Base-by-base conservation (phyloP, 2,797 vertebrate genomes). In the Acipenser oxyrinchus region DNA sequence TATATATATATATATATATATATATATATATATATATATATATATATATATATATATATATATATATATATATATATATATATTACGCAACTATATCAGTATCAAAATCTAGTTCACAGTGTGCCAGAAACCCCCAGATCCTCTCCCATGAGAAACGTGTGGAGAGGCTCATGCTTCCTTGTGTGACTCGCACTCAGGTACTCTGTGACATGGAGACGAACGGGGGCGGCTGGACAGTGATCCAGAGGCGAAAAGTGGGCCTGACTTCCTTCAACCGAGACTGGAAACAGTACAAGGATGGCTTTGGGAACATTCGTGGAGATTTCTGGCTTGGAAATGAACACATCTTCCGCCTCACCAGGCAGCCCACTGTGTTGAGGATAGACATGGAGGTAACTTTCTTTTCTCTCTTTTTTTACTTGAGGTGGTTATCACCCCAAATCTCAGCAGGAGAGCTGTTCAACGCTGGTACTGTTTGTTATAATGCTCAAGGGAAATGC, bases 251-350 rank as follows among this genome's bases (percentile, higher is more conserved):
- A 0, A 96, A 95, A 80, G 84, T 94, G 7, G 97, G 97, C 71
- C 75, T 99, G 63, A 92, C 86, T 15, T 95, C 93, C 8, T 99
- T 99, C 81, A 86, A 89, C 60, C 91, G 89, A 9, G 93, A 97
- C 78, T 99, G 97, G 97, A 95, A 92, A 73, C 94, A 97, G 73
- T 99, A 99, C 73, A 95, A 84, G 74, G 90, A 80, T 6, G 97
- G 97, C 51, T 99, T 99, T 73, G 97, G 97, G 70, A 93, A 90
- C 66, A 90, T 92, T 69, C 91, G 88, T 0, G 97, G 97, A 64
- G 97, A 99, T 79, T 99, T 99, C 81, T 99, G 97, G 97, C 84
- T 99, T 10, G 97, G 97, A 72, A 99, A 99, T 1, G 95, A 98
- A 60, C 84, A 98, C 68, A 94, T 99, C 86, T 94, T 92, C 75